Percentiles rank a stretch among this genome's conserved stretches.
These are phyloP conservation scores for Drosophila gaucha DNA, from an alignment of 2,888 invertebrate genomes.

Conservation along the genomic window DNA sequence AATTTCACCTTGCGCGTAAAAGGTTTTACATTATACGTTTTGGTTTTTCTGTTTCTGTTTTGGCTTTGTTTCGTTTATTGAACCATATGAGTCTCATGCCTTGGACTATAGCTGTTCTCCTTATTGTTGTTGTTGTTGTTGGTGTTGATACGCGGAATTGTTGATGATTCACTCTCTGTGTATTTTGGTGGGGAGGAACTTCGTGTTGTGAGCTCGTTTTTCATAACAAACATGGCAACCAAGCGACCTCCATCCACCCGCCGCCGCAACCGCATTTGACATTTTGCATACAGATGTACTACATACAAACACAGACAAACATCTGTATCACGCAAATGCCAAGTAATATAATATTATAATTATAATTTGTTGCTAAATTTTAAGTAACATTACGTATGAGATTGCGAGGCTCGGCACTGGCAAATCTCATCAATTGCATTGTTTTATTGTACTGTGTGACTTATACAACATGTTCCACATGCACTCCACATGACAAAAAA, in stretches of 20 bases:
- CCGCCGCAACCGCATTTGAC: constrained; percentile 15
- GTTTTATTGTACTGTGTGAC: constrained; percentile 24
- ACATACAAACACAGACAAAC: constrained; percentile 1
- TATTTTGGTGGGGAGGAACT: constrained; percentile 37
- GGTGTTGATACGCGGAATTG: constrained; percentile 69
- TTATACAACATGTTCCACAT: constrained; percentile 52
- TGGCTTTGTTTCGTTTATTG: constrained; percentile 72
- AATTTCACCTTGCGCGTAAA: constrained; percentile 77
- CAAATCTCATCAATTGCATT: constrained; percentile 32
- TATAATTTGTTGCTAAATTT: constrained; percentile 24
- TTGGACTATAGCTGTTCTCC: constrained; percentile 26
- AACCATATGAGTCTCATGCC: constrained; percentile 58
- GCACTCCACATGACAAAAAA: constrained; percentile 58
- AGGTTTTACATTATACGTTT: constrained; percentile 71
- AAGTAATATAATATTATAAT: constrained; percentile 34
- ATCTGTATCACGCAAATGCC: constrained; percentile 39
- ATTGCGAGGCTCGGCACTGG: constrained; percentile 18
- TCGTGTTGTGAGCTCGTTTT: constrained; percentile 68
- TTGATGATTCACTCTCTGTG: constrained; percentile 62
- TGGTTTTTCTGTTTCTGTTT: constrained; percentile 45
- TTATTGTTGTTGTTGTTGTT: constrained; percentile 22
- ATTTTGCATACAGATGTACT: constrained; percentile 30
- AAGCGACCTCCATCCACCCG: constrained; percentile 21
- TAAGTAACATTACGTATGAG: constrained; percentile 37
- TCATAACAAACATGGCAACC: constrained; percentile 51